Percentiles rank a stretch among this genome's conserved stretches.
Conservation (phyloP, 2,888 invertebrate species). For the Oegoconia quadripuncta region DNA sequence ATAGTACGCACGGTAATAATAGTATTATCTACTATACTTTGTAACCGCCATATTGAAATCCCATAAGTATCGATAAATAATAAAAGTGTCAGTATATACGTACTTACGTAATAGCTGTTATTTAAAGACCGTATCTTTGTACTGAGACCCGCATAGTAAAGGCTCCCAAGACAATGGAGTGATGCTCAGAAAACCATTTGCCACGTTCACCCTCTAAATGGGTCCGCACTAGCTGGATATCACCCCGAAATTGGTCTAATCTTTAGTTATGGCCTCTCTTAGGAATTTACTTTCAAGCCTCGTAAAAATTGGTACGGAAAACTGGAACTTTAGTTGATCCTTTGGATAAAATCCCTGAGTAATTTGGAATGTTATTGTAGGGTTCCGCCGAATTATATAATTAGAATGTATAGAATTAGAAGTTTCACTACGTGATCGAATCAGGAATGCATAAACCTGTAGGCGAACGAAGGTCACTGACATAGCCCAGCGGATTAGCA, state of each 20-base stretch:
- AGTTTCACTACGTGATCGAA: no score
- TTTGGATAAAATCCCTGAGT: neutral
- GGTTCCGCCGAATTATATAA: neutral
- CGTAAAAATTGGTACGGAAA: constrained; percentile 15
- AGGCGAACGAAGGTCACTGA: no score
- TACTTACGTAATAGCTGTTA: neutral
- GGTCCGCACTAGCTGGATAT: constrained; percentile 48
- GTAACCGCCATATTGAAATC: neutral
- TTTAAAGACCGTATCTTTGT: constrained; percentile 21
- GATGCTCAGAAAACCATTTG: constrained; percentile 55
- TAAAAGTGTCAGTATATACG: neutral
- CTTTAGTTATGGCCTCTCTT: constrained; percentile 50
- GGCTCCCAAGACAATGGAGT: constrained; percentile 36
- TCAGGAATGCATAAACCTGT: no score
- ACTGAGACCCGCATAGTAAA: constrained; percentile 29
- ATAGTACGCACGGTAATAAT: no score
- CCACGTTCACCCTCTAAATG: constrained; percentile 46
- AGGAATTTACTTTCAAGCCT: constrained; percentile 42
- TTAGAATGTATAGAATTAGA: no score
- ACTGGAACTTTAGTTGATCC: constrained; percentile 22
- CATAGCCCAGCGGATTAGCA: no score
- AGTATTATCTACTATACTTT: no score
- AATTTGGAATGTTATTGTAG: neutral
- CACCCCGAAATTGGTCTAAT: constrained; percentile 57
- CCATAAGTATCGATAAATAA: no score